Evolutionary conservation across 2,797 vertebrate genomes (phyloP).

Genomic region (Naso thynnoides): DNA sequence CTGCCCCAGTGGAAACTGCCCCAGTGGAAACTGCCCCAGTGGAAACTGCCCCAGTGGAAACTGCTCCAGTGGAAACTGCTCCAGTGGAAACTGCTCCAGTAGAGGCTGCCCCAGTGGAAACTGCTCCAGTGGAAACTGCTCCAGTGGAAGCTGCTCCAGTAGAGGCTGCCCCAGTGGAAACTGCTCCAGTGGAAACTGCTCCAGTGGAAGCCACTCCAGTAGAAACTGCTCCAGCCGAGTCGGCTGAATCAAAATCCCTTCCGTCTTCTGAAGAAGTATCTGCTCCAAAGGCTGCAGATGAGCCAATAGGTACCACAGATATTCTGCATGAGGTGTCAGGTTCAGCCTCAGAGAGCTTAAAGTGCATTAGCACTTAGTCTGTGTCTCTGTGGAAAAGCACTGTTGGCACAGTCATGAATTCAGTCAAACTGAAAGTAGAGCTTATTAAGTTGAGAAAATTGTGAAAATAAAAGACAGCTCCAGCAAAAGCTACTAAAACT

Average conservation of each 20-base stretch:
- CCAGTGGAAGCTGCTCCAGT: not conserved
- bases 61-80: not conserved
- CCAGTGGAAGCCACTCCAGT: not conserved
- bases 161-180: not conserved
- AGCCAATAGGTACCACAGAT: conserved; percentile 55
- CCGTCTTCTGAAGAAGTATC: conserved; percentile 34
- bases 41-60: not conserved
- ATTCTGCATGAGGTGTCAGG: not conserved
- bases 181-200: not conserved
- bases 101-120: not conserved
- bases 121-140: not conserved
- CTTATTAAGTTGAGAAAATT: not conserved
- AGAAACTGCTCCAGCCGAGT: not conserved
- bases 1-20: not conserved
- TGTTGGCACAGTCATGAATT: not conserved
- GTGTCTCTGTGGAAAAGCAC: not conserved
- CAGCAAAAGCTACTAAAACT: too few species aligned
- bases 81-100: not conserved
- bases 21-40: not conserved
- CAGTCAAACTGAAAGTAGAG: not conserved
- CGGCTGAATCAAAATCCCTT: not conserved
- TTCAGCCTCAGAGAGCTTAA: conserved; percentile 1
- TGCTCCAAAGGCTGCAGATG: conserved; percentile 15
- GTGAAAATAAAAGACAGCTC: not conserved
- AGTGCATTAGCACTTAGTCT: too few species aligned